Conservation (phyloP, 2,888 invertebrate genomes). For the Cephus sareptanus region DNA sequence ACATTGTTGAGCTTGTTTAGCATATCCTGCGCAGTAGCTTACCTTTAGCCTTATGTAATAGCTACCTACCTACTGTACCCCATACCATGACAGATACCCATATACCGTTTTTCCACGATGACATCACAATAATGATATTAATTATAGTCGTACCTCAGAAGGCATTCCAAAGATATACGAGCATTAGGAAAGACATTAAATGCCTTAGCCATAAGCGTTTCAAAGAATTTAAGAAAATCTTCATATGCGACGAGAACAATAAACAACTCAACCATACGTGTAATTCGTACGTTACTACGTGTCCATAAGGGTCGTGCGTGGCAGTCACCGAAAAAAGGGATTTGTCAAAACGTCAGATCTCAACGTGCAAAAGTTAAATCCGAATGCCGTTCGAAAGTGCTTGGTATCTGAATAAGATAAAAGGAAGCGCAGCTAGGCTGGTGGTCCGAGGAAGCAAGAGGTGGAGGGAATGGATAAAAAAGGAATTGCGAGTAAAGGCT, state of each 20-base stretch:
- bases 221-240: neutral
- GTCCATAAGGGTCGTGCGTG: too few relatives aligned
- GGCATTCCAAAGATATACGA: neutral
- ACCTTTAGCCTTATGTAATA: slow-evolving; percentile 40
- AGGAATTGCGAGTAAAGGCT: neutral
- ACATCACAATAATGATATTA: slow-evolving; percentile 48
- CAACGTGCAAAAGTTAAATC: neutral
- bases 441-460: neutral
- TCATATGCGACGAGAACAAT: neutral
- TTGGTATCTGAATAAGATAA: neutral
- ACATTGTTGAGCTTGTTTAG: slow-evolving; percentile 6
- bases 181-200: neutral
- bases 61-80: slow-evolving; percentile 26
- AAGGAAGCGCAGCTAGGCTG: neutral
- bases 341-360: neutral
- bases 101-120: slow-evolving; percentile 22
- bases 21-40: slow-evolving; percentile 15
- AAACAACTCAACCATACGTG: neutral
- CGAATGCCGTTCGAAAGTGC: neutral
- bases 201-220: neutral
- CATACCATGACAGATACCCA: slow-evolving; percentile 20
- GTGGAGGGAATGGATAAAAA: neutral
- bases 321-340: neutral
- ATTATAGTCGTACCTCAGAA: slow-evolving; percentile 28
- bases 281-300: too few relatives aligned